phyloP scores from a whole-genome alignment of 1,140 invertebrate species.

The Asobara japonica region DNA sequence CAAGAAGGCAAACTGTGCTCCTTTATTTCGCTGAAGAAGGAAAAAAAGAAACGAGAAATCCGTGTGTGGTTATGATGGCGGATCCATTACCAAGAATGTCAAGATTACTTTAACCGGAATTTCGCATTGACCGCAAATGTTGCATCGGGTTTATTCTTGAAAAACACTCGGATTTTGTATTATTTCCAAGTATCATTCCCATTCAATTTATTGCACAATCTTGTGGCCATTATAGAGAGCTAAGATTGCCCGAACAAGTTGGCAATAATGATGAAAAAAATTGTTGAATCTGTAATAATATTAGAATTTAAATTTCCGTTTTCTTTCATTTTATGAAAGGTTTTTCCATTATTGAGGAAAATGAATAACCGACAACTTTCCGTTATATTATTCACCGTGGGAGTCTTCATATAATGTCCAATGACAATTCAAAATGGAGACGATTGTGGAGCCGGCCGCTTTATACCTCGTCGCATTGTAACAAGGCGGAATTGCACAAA shows the following conservation, averaged over 20 bases:
- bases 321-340: slow-evolving; percentile 17
- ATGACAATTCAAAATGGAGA: slow-evolving; percentile 25
- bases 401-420: slow-evolving; percentile 25
- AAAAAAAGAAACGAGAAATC: slow-evolving; percentile 7
- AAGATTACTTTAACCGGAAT: slow-evolving; percentile 1
- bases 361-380: background rate
- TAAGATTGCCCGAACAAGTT: background rate
- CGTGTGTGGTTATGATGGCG: background rate
- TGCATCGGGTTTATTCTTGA: background rate
- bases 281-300: background rate
- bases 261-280: background rate
- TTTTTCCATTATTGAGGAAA: background rate
- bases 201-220: background rate
- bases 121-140: background rate
- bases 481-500: slow-evolving; percentile 50
- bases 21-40: background rate
- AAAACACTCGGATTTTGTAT: background rate
- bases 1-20: background rate
- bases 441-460: slow-evolving; percentile 31
- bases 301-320: background rate
- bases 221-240: background rate
- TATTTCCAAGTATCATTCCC: background rate
- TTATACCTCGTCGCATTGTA: slow-evolving; percentile 42
- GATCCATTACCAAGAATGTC: slow-evolving; percentile 4
- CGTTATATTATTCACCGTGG: slow-evolving; percentile 35